phyloP scores from a whole-genome alignment of 1,140 invertebrate genomes.

The Carcinoscorpius rotundicauda region DNA sequence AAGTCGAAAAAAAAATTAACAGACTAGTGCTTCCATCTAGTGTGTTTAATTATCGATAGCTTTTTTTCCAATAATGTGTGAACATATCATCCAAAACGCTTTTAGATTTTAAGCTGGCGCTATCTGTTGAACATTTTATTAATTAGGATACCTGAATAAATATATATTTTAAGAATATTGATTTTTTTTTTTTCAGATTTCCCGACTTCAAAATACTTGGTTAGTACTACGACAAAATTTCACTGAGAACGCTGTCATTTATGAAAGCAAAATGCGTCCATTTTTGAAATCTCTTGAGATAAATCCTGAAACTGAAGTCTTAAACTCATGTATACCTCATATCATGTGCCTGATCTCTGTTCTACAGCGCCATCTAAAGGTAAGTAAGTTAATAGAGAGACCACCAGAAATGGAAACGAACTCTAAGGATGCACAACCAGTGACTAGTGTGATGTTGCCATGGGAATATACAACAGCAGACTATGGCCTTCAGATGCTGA shows the following conservation, averaged over 20 bases:
- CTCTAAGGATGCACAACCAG: too few relatives aligned
- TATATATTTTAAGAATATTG: too few relatives aligned
- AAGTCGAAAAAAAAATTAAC: too few relatives aligned
- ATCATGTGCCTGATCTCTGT: slow-evolving; percentile 42
- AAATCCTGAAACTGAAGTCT: slow-evolving; percentile 73
- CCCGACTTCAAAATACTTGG: slow-evolving; percentile 49
- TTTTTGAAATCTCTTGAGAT: slow-evolving; percentile 76
- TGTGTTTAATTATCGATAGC: too few relatives aligned
- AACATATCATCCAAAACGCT: too few relatives aligned
- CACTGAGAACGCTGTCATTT: slow-evolving; percentile 78
- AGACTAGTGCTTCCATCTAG: too few relatives aligned
- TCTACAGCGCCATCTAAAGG: slow-evolving; percentile 24
- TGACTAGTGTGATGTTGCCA: neutral
- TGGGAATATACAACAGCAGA: slow-evolving; percentile 56
- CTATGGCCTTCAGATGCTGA: slow-evolving; percentile 42
- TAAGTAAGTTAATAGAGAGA: too few relatives aligned
- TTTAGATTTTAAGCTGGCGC: too few relatives aligned
- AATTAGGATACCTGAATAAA: too few relatives aligned
- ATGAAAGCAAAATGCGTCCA: slow-evolving; percentile 76
- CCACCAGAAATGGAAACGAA: too few relatives aligned
- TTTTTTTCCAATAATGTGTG: too few relatives aligned
- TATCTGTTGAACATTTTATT: too few relatives aligned
- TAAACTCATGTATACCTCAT: slow-evolving; percentile 53
- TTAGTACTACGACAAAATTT: slow-evolving; percentile 68
- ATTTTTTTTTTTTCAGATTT: slow-evolving; percentile 23